A percentile compares a stretch with the other conserved stretches of the same genome.
phyloP scores from a whole-genome alignment of 2,113 vertebrate genomes.

The Megaceryle torquata region DNA sequence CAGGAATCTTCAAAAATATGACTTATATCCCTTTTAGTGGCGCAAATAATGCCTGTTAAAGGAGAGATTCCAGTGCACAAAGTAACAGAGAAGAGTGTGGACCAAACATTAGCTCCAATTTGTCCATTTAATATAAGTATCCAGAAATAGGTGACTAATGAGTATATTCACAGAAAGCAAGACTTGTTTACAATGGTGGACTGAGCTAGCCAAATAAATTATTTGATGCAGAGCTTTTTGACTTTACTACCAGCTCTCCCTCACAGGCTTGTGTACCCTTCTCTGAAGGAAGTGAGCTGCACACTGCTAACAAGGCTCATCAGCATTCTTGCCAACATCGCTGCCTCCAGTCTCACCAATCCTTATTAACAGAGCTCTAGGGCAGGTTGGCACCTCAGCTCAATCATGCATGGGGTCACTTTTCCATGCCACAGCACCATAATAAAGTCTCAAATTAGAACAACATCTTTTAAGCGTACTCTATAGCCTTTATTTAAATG shows the following conservation, averaged over 20 bases:
- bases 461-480: not conserved
- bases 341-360: slow-evolving; percentile 18
- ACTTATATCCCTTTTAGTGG: not conserved
- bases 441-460: slow-evolving; percentile 32
- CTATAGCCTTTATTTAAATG: slow-evolving; percentile 49
- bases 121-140: not conserved
- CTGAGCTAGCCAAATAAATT: not conserved
- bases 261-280: not conserved
- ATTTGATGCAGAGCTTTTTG: not conserved
- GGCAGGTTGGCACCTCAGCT: slow-evolving; percentile 16
- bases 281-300: not conserved
- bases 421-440: not conserved
- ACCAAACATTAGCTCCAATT: not conserved
- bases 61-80: not conserved
- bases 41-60: not conserved
- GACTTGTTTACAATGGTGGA: not conserved
- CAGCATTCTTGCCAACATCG: not conserved
- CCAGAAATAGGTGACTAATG: not conserved
- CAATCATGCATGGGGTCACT: slow-evolving; percentile 29
- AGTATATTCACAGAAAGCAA: not conserved
- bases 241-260: not conserved
- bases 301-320: slow-evolving; percentile 27
- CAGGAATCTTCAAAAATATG: not conserved
- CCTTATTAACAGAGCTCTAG: slow-evolving; percentile 36
- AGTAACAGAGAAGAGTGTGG: not conserved